Evolutionary conservation across 2,888 invertebrate genomes (phyloP).

Genomic region (Macrosoma leucophasiata): DNA sequence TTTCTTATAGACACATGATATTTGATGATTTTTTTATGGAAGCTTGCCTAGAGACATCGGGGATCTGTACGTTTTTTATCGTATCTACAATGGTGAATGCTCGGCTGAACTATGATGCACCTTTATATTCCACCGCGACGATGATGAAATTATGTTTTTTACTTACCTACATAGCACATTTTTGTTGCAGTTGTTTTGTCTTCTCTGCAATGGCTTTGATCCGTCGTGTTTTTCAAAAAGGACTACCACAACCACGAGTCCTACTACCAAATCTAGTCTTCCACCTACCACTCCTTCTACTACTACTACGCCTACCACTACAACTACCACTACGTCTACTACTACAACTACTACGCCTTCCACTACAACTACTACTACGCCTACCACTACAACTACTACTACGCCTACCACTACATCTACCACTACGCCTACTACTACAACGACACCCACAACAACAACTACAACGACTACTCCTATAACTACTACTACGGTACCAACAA

Average conservation of each 20-base stretch:
- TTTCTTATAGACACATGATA: no score
- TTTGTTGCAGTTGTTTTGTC: conserved; percentile 36
- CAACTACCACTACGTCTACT: conserved; percentile 16
- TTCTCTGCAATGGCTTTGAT: conserved; percentile 41
- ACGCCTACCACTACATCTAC: conserved; percentile 15
- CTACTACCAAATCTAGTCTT: no score
- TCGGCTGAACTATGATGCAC: no score
- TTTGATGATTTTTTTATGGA: no score
- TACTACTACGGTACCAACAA: no score
- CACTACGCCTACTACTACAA: neutral
- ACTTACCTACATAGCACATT: no score
- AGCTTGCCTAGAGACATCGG: no score
- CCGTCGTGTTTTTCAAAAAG: conserved; percentile 27
- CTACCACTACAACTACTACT: neutral
- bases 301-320: conserved; percentile 18
- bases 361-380: conserved; percentile 11
- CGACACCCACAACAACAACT: conserved; percentile 13
- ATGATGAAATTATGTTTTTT: no score
- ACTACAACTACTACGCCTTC: conserved; percentile 14
- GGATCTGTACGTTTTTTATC: no score
- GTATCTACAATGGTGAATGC: no score
- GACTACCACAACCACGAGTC: conserved; percentile 19
- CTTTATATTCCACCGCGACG: no score
- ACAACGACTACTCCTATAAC: neutral
- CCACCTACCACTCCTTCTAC: conserved; percentile 17